Conservation (phyloP, 2,888 invertebrate genomes). For the Nymphalis c-album region DNA sequence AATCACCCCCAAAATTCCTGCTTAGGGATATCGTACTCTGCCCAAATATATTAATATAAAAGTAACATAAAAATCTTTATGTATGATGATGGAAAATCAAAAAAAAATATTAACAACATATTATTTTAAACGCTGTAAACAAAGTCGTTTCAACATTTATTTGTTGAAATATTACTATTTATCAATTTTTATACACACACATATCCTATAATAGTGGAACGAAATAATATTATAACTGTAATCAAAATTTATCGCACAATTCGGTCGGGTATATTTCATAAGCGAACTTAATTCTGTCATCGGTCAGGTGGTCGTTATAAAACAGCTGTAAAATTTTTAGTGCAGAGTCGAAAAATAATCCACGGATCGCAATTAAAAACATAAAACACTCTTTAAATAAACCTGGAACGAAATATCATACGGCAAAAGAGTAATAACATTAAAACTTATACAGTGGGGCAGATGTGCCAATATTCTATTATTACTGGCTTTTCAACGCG, state of each 20-base stretch:
- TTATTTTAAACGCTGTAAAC: slow-evolving; percentile 13
- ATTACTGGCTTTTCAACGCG: slow-evolving; percentile 78
- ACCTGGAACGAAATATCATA: slow-evolving; percentile 71
- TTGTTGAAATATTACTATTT: slow-evolving; percentile 10
- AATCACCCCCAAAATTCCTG: too few relatives aligned
- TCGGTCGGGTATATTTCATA: slow-evolving; percentile 66
- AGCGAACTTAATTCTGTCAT: slow-evolving; percentile 78
- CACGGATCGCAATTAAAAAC: slow-evolving; percentile 75
- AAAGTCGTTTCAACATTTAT: slow-evolving; percentile 12
- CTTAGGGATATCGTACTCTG: too few relatives aligned
- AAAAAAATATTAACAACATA: neutral
- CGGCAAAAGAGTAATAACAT: slow-evolving; percentile 72
- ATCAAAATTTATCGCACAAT: slow-evolving; percentile 66
- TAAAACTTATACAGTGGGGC: slow-evolving; percentile 76
- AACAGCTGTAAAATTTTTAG: slow-evolving; percentile 73
- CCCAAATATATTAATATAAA: too few relatives aligned
- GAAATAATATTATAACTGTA: slow-evolving; percentile 42
- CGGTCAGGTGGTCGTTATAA: slow-evolving; percentile 68
- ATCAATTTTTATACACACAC: slow-evolving; percentile 32
- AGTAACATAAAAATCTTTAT: neutral
- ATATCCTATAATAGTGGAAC: slow-evolving; percentile 40
- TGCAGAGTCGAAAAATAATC: slow-evolving; percentile 72
- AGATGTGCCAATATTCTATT: slow-evolving; percentile 81
- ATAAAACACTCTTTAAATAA: slow-evolving; percentile 75
- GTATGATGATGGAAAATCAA: slow-evolving; percentile 3